phyloP scores from a whole-genome alignment of 2,113 vertebrate species.

The Meles meles region DNA sequence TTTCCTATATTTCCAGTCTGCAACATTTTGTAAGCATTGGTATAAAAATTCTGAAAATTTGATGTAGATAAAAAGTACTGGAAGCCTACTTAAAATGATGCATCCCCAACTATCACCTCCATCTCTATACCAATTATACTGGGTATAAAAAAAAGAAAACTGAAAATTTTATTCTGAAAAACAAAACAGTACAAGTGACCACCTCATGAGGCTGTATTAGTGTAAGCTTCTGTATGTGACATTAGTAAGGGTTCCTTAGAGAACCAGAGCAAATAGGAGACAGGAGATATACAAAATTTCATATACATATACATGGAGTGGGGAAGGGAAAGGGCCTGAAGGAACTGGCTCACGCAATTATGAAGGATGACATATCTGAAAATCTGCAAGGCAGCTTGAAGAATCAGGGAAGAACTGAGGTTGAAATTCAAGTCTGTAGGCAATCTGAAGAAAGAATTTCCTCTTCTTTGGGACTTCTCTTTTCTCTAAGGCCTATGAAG shows the following conservation, averaged over 20 bases:
- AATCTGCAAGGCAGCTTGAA: background rate
- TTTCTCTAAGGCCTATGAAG: background rate
- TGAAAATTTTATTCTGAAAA: background rate
- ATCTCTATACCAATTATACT: background rate
- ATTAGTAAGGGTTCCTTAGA: background rate
- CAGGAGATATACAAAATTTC: background rate
- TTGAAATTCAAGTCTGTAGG: background rate
- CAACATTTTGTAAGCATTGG: background rate
- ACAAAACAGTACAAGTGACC: background rate
- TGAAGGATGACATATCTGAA: background rate
- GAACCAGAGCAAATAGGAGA: background rate
- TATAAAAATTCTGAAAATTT: background rate
- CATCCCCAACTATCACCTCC: background rate
- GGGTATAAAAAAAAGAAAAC: background rate
- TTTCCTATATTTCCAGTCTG: background rate
- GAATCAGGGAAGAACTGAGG: background rate
- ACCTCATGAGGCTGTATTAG: background rate
- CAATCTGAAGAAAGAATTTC: background rate
- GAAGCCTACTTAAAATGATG: background rate
- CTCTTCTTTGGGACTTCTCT: background rate
- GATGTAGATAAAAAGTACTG: background rate
- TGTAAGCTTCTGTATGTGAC: background rate
- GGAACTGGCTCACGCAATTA: background rate
- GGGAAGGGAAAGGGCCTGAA: background rate
- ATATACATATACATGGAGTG: background rate